Base-by-base conservation (phyloP, 1,140 invertebrate species). In the Caerostris extrusa region DNA sequence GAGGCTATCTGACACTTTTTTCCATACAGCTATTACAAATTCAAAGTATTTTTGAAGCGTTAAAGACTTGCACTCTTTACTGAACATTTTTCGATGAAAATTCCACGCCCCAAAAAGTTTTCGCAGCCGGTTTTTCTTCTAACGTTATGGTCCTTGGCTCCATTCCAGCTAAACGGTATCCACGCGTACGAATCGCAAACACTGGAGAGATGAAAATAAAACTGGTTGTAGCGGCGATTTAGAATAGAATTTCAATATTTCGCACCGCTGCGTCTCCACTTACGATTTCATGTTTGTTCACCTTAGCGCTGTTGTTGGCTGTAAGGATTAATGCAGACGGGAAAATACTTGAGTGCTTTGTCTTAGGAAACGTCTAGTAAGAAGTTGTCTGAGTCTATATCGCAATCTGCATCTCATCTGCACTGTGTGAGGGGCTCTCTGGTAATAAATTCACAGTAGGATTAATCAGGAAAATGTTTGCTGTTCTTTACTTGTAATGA, bases 231-330 rank as follows among this genome's bases (percentile, higher is more conserved):
- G 57, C 8, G 12, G 55, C 56, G 83, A 85, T 85, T 85, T 85
- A 85, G 83, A 58, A 85, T 19, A 60, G 82, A 85, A 85, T 85
- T 85, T 50, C 83, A 60, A 85, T 85, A 85, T 85, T 85, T 85
- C 83, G 83, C 83, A 57, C 57, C 57, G 56, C 17, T 85, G 83
- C 83, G 7, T 85, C 19, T 6, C 57, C 56, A 77, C 83, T 85
- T 60, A 57, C 56, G n/a, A 60, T 85, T 85, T 60, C 55, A 7
- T 85, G 34, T 85, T 85, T 85, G 57, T 60, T 85, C 83, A 85
- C 83, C 83, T 85, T 60, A 5, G 34, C 17, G 10, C 71, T 77
- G 10, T 34, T 77, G 83, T 85, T 85, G 83, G 83, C 53, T 6
- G 56, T 85, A 12, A 19, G 56, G n/a, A 58, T 85, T 85, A 60